phyloP scores from a whole-genome alignment of 1,140 invertebrate genomes.

The Drosophila lini region DNA sequence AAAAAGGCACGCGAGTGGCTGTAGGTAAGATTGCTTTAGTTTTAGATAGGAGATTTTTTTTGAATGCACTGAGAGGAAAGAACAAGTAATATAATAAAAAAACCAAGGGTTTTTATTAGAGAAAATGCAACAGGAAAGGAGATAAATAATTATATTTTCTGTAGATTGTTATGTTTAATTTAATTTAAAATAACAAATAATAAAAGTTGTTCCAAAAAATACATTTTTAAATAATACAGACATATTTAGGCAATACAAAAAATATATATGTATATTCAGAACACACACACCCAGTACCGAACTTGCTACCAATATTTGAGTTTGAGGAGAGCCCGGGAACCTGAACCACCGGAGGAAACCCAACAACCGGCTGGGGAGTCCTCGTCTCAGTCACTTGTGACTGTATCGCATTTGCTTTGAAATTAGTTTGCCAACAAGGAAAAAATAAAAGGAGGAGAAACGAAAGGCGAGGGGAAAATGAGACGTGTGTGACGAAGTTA shows the following conservation, averaged over 20 bases:
- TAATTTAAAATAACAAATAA: neutral
- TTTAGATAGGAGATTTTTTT: slow-evolving; percentile 1
- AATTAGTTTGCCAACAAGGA: slow-evolving; percentile 56
- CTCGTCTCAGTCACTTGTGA: slow-evolving; percentile 38
- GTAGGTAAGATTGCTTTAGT: slow-evolving; percentile 8
- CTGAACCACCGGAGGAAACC: slow-evolving; percentile 35
- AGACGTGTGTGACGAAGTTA: slow-evolving; percentile 56
- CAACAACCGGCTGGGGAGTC: slow-evolving; percentile 47
- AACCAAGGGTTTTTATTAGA: neutral
- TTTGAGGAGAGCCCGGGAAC: slow-evolving; percentile 7
- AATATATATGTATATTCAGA: too few relatives aligned
- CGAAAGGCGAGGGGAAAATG: slow-evolving; percentile 27
- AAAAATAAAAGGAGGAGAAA: slow-evolving; percentile 7
- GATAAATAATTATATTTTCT: neutral
- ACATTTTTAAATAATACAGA: neutral
- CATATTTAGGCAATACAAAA: neutral
- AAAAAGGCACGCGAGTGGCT: slow-evolving; percentile 31
- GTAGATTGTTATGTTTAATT: neutral
- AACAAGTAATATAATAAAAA: neutral
- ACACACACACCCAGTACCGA: neutral
- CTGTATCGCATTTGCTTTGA: slow-evolving; percentile 66
- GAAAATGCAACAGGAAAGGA: neutral
- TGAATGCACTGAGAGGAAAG: slow-evolving; percentile 1
- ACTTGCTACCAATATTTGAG: slow-evolving; percentile 1
- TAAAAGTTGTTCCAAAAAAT: neutral